Percentiles rank a stretch among this genome's conserved stretches.
Evolutionary conservation across 2,113 vertebrate genomes (phyloP).

Genomic region (Vulpes vulpes): DNA sequence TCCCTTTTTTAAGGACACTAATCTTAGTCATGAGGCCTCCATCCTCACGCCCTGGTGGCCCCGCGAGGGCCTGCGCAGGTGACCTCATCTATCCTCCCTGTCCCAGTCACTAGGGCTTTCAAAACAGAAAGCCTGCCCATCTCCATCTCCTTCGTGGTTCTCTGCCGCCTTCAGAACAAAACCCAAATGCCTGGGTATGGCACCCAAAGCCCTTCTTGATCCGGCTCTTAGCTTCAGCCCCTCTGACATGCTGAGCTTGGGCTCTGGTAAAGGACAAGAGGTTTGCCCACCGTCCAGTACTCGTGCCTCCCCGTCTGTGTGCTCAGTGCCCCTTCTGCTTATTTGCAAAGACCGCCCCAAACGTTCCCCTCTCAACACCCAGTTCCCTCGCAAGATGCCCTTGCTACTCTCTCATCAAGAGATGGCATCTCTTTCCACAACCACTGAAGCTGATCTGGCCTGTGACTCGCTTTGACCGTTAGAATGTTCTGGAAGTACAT

Average conservation of each 20-base stretch:
- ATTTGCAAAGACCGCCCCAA: neutral
- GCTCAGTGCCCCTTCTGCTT: neutral
- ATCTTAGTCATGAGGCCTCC: neutral
- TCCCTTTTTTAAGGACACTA: neutral
- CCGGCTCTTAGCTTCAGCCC: neutral
- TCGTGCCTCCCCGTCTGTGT: neutral
- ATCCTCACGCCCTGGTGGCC: neutral
- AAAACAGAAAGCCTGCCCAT: neutral
- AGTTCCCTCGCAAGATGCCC: neutral
- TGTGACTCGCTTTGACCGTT: neutral
- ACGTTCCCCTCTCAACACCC: neutral
- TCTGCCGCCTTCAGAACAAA: neutral
- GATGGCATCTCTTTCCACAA: neutral
- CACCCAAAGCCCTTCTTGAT: neutral
- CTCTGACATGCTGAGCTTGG: accelerated
- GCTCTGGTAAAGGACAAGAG: neutral
- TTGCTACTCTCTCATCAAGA: neutral
- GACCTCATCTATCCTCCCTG: neutral
- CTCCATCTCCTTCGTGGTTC: neutral
- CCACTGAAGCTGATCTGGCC: neutral
- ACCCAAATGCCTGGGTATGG: neutral
- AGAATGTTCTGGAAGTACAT: neutral
- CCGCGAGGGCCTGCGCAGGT: neutral
- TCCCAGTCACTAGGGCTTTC: neutral
- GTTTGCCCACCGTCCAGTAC: neutral